These are phyloP conservation scores for Pholis gunnellus DNA, from an alignment of 2,113 vertebrate species.

Conservation along the genomic window DNA sequence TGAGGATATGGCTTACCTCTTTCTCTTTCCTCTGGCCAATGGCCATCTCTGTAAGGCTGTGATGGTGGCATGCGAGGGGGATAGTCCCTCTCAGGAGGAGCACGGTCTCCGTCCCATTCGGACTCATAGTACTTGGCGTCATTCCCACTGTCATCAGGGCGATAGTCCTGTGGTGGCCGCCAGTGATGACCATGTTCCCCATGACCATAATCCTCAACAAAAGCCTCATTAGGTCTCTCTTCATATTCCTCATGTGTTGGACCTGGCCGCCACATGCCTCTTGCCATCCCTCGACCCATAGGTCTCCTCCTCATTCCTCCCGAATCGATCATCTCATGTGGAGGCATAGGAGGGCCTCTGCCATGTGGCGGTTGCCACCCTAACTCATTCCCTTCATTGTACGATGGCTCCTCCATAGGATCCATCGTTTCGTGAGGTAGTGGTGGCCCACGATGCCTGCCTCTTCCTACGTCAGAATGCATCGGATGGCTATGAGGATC, in stretches of 20 bases:
- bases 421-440: conserved; percentile 73
- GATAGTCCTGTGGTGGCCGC: conserved; percentile 83
- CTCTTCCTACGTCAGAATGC: conserved; percentile 81
- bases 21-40: conserved; percentile 88
- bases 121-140: conserved; percentile 87
- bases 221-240: conserved; percentile 65
- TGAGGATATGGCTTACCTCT: conserved; percentile 83
- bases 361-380: conserved; percentile 61
- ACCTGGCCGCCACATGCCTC: conserved; percentile 80
- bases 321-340: conserved; percentile 69
- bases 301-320: conserved; percentile 79
- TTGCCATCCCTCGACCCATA: conserved; percentile 82
- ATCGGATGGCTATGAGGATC: conserved; percentile 78
- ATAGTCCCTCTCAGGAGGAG: conserved; percentile 86
- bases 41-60: conserved; percentile 89
- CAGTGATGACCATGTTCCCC: conserved; percentile 85
- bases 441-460: conserved; percentile 78
- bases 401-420: conserved; percentile 52
- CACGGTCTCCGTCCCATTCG: conserved; percentile 87
- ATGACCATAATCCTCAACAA: conserved; percentile 78
- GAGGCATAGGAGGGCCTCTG: conserved; percentile 61
- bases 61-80: conserved; percentile 86
- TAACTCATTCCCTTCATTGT: conserved; percentile 60
- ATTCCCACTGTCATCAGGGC: conserved; percentile 84
- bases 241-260: conserved; percentile 80